Evolutionary conservation across 2,797 vertebrate genomes (phyloP).

Genomic region (Acanthiza pusilla): DNA sequence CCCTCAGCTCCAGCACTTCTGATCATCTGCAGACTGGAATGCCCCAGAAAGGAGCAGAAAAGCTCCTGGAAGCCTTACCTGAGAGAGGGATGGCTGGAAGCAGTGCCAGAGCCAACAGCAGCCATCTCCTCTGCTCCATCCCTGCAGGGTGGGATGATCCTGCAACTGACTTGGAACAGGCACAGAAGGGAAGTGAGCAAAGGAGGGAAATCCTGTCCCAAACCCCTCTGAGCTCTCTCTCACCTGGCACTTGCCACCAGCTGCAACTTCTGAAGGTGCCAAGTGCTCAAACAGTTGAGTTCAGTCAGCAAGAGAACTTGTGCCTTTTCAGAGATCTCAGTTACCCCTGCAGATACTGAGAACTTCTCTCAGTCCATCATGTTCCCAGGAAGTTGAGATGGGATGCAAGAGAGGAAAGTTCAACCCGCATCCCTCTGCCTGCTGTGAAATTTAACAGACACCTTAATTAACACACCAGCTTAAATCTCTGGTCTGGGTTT

Average conservation of each 20-base stretch:
- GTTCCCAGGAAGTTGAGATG: neutral
- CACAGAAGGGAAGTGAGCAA: neutral
- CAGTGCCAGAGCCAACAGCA: neutral
- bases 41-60: neutral
- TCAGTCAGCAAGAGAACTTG: neutral
- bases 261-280: neutral
- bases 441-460: neutral
- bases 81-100: neutral
- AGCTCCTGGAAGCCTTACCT: neutral
- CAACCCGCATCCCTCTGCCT: neutral
- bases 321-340: neutral
- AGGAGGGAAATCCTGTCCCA: neutral
- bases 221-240: neutral
- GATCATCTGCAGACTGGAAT: neutral
- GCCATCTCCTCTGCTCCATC: neutral
- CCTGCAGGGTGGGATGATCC: neutral
- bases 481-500: neutral
- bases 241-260: neutral
- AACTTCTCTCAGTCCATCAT: neutral
- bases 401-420: neutral
- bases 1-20: neutral
- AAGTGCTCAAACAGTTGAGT: neutral
- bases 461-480: neutral
- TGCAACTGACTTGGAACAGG: neutral
- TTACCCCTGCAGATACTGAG: neutral